Base-by-base conservation (phyloP, 2,113 vertebrate genomes). In the Tenebrosternarchus preto region DNA sequence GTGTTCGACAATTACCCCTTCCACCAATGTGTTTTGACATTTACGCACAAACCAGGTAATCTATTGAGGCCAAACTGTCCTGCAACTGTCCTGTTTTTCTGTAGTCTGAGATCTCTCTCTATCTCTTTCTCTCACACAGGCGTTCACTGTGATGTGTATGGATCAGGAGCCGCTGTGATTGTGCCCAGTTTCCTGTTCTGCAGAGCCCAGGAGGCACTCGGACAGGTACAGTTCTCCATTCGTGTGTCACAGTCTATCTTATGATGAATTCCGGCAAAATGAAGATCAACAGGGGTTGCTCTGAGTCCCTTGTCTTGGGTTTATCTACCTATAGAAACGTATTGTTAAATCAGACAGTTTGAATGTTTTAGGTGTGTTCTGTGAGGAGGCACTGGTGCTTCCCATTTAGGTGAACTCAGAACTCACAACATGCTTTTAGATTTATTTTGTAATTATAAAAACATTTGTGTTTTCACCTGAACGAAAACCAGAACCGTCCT, bases 181-280 rank as follows among this genome's bases (percentile, higher is more conserved):
- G 75, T 73, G 77, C 80, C n/a, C 24, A 24, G 7, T 71, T 77
- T 19, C 63, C 61, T 69, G 24, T 79, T 43, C 68, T 56, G 56
- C 39, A 46, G 50, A 63, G 24, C 63, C 39, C 55, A 56, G 53
- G 43, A 70, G 43, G 31, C 43, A 70, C 39, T 16, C 72, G 19
- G 56, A 81, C 68, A 84, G 83, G 83, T 84, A 68, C 53, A 16
- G n/a, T 60, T 36, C 57, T 77, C 20, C 36, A 73, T 36, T 77
- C 24, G 17, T 73, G 36, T 50, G 43, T 50, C 11, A 50, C 43
- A 12, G 43, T 2, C 43, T 50, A 9, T 2, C 15, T 50, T 7
- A 9, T 50, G 43, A 7, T 50, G 33, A 4, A 36, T 4, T 71
- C 22, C 25, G 27, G 8, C 17, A 33, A 4, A 20, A 6, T 63